Evolutionary conservation across 2,797 vertebrate genomes (phyloP).

Genomic region (Botia almorhae): DNA sequence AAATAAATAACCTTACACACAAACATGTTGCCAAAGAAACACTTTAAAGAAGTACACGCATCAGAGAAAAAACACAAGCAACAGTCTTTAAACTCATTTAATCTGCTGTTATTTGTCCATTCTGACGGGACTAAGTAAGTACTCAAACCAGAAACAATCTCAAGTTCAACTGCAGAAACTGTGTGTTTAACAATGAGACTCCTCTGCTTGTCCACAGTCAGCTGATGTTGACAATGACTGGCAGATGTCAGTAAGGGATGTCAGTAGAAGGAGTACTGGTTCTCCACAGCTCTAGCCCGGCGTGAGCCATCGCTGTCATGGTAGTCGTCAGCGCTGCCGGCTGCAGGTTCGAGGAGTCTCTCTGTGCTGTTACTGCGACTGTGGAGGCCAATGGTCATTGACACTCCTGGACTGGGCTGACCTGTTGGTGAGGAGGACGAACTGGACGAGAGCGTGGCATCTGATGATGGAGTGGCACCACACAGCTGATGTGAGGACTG

Average conservation of each 20-base stretch:
- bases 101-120: too few species aligned
- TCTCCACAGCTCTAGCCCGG: conserved; percentile 90
- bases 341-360: conserved; percentile 84
- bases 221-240: neutral
- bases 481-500: conserved; percentile 83
- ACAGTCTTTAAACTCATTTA: too few species aligned
- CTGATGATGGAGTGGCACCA: conserved; percentile 70
- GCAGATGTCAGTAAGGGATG: neutral
- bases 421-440: conserved; percentile 79
- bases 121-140: too few species aligned
- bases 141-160: too few species aligned
- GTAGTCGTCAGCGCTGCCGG: conserved; percentile 82
- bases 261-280: conserved; percentile 98
- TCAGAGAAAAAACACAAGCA: too few species aligned
- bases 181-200: too few species aligned
- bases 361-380: conserved; percentile 91
- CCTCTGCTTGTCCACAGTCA: too few species aligned
- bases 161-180: too few species aligned
- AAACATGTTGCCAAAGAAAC: too few species aligned
- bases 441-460: conserved; percentile 75
- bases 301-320: conserved; percentile 86
- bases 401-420: conserved; percentile 61
- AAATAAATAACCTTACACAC: too few species aligned
- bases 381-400: conserved; percentile 65
- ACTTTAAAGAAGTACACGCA: too few species aligned